phyloP scores from a whole-genome alignment of 2,113 vertebrate species.

The Miniopterus natalensis region DNA sequence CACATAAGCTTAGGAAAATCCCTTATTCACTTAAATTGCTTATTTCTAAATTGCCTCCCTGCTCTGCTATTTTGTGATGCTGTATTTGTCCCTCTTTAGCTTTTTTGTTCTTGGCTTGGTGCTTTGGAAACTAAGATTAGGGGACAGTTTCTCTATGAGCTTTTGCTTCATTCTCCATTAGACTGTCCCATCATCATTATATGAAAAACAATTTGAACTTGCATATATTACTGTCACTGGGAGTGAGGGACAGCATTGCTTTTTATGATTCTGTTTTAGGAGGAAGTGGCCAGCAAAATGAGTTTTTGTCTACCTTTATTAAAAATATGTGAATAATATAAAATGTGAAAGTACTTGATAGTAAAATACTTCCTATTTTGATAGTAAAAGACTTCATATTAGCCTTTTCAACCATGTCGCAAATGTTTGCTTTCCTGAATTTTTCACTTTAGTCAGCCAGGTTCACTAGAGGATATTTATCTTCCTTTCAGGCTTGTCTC shows the following conservation, averaged over 20 bases:
- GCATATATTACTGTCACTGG: background rate
- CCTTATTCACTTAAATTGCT: background rate
- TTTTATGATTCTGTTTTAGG: constrained; percentile 46
- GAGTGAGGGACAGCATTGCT: background rate
- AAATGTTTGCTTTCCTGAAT: constrained; percentile 7
- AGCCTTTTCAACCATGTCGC: background rate
- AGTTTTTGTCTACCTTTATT: background rate
- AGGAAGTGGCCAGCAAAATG: constrained; percentile 52
- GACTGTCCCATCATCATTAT: constrained; percentile 37
- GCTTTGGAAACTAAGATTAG: constrained; percentile 28
- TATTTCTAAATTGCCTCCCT: constrained; percentile 42
- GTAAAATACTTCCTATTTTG: background rate
- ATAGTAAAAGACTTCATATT: background rate
- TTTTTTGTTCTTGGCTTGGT: constrained; percentile 46
- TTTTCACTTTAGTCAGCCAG: background rate
- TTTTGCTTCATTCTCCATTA: constrained; percentile 51
- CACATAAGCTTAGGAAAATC: background rate
- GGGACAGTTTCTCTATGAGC: background rate
- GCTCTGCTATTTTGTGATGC: background rate
- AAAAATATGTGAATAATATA: background rate
- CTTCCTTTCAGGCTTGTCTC: background rate
- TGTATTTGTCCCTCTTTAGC: background rate
- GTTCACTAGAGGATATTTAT: background rate
- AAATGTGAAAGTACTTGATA: constrained; percentile 36
- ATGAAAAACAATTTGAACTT: constrained; percentile 45